A percentile compares a stretch with the other conserved stretches of the same genome.
Evolutionary conservation across 2,797 vertebrate species (phyloP).

Genomic region (Scyliorhinus canicula): DNA sequence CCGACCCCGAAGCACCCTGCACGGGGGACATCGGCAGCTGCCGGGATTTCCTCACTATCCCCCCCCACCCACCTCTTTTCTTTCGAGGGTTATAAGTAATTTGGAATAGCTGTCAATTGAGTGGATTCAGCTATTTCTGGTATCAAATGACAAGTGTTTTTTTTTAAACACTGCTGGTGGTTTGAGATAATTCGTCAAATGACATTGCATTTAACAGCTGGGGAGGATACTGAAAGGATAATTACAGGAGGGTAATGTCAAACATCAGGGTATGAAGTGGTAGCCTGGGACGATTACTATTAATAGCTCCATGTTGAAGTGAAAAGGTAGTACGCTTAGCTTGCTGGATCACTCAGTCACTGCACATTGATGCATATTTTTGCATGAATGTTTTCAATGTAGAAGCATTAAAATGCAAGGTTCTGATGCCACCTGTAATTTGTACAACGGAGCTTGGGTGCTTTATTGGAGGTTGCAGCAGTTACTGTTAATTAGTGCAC

Average conservation of each 20-base stretch:
- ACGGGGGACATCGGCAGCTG: too few species aligned
- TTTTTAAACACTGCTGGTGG: not conserved
- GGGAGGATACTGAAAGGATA: not conserved
- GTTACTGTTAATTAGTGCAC: too few species aligned
- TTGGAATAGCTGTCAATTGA: not conserved
- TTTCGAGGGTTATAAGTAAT: not conserved
- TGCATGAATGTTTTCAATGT: not conserved
- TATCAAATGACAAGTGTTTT: not conserved
- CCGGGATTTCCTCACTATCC: too few species aligned
- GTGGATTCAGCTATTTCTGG: not conserved
- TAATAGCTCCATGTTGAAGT: not conserved
- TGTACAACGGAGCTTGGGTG: too few species aligned
- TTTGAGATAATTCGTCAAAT: not conserved
- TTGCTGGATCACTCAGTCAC: not conserved
- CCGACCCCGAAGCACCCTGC: too few species aligned
- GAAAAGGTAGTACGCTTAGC: not conserved
- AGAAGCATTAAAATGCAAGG: not conserved
- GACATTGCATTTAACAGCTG: not conserved
- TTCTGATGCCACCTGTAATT: not conserved
- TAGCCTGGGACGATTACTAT: not conserved
- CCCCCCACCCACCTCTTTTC: too few species aligned
- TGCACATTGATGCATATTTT: not conserved
- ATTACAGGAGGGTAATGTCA: slow-evolving; percentile 3
- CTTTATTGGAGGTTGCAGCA: too few species aligned
- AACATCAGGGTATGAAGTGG: not conserved